phyloP scores from a whole-genome alignment of 1,140 invertebrate genomes.

The Ridgeia piscesae region DNA sequence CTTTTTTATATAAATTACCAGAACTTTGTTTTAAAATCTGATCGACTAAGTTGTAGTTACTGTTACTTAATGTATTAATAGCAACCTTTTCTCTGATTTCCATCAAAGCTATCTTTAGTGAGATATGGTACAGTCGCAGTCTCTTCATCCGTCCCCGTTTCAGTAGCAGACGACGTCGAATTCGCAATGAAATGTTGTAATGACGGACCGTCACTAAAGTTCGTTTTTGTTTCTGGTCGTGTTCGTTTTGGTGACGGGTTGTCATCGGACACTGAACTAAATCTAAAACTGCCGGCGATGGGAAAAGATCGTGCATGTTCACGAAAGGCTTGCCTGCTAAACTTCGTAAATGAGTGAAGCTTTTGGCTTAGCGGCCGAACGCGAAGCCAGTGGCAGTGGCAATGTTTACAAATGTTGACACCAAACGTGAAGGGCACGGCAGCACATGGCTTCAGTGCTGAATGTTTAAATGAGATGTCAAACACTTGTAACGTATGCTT shows the following conservation, averaged over 20 bases:
- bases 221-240: background rate
- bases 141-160: background rate
- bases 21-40: background rate
- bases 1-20: no score
- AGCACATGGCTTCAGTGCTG: background rate
- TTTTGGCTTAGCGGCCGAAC: background rate
- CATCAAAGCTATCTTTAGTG: conserved; percentile 19
- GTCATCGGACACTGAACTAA: background rate
- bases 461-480: background rate
- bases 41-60: background rate
- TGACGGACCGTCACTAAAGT: background rate
- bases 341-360: background rate
- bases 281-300: background rate
- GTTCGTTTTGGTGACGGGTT: background rate
- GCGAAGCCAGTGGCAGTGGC: background rate
- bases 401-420: background rate
- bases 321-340: background rate
- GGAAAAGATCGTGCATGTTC: background rate
- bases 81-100: conserved; percentile 18
- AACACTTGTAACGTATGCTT: background rate
- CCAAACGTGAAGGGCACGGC: background rate
- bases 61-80: background rate
- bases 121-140: conserved; percentile 9
- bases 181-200: background rate
- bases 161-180: background rate